A percentile compares a stretch with the other conserved stretches of the same genome.
These are phyloP conservation scores for Triops cancriformis DNA, from an alignment of 1,140 invertebrate genomes.

Conservation along the genomic window DNA sequence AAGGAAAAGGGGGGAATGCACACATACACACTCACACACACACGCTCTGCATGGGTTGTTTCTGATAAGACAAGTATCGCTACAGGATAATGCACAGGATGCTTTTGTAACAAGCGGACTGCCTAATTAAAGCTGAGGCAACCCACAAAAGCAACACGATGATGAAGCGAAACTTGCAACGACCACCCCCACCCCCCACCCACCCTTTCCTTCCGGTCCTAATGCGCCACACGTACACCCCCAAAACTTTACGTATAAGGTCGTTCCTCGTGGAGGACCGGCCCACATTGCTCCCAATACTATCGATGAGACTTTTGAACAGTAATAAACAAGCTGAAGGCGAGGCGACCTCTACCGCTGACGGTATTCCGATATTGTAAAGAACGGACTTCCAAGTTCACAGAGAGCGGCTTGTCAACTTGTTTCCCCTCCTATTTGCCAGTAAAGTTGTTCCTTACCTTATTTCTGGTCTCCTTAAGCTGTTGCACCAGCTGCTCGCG, in stretches of 20 bases:
- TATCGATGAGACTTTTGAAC: too few relatives aligned
- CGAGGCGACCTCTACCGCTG: too few relatives aligned
- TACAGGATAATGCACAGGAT: slow-evolving; percentile 6
- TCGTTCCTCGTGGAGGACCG: too few relatives aligned
- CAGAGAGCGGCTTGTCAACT: too few relatives aligned
- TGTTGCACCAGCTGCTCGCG: slow-evolving; percentile 64
- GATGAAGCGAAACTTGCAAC: neutral
- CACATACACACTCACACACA: too few relatives aligned
- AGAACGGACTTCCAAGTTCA: too few relatives aligned
- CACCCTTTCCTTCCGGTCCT: neutral
- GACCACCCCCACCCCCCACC: neutral
- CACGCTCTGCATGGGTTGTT: neutral
- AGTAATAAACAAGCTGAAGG: too few relatives aligned
- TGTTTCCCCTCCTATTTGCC: too few relatives aligned
- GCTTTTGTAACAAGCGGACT: slow-evolving; percentile 13
- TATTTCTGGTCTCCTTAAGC: slow-evolving; percentile 39
- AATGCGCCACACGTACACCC: neutral
- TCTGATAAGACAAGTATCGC: slow-evolving; percentile 13
- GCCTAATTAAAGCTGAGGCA: slow-evolving; percentile 13
- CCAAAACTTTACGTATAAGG: neutral
- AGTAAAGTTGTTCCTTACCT: neutral
- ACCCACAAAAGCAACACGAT: slow-evolving; percentile 9
- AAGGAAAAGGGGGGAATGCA: neutral
- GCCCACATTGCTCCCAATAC: too few relatives aligned
- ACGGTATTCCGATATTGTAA: too few relatives aligned